phyloP scores from a whole-genome alignment of 2,797 vertebrate species.

The Miichthys miiuy region DNA sequence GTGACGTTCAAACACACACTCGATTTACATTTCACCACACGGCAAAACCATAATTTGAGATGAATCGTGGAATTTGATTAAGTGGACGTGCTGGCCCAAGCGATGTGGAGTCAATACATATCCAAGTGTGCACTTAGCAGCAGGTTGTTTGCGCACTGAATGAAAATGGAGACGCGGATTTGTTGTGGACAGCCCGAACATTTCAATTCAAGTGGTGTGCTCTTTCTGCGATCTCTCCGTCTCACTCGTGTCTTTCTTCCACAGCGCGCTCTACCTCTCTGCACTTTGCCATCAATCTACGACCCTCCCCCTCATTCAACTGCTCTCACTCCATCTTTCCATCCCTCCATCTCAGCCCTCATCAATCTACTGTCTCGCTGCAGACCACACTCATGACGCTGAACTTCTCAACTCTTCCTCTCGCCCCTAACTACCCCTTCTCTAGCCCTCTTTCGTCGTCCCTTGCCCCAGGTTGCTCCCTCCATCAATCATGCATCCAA shows the following conservation, averaged over 20 bases:
- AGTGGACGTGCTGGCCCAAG: slow-evolving; percentile 47
- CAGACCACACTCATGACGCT: slow-evolving; percentile 58
- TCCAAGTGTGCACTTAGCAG: slow-evolving; percentile 42
- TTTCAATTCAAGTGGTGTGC: slow-evolving; percentile 25
- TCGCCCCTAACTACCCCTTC: slow-evolving; percentile 62
- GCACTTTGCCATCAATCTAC: slow-evolving; percentile 63
- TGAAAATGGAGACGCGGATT: slow-evolving; percentile 47
- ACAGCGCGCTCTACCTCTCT: slow-evolving; percentile 33
- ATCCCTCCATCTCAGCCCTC: slow-evolving; percentile 49
- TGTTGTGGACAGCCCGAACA: slow-evolving; percentile 20
- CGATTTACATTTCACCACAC: slow-evolving; percentile 68
- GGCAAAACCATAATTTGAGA: slow-evolving; percentile 50
- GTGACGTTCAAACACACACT: slow-evolving; percentile 38
- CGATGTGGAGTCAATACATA: slow-evolving; percentile 34
- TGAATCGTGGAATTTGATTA: slow-evolving; percentile 55
- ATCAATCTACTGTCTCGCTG: slow-evolving; percentile 62
- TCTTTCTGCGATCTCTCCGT: slow-evolving; percentile 15
- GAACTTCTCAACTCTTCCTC: slow-evolving; percentile 73
- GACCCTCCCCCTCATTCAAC: slow-evolving; percentile 37
- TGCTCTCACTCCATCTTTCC: slow-evolving; percentile 48
- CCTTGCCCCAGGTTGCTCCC: slow-evolving; percentile 54
- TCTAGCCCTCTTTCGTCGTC: slow-evolving; percentile 46
- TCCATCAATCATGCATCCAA: slow-evolving; percentile 76
- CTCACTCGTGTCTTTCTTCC: slow-evolving; percentile 32
- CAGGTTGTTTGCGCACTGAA: slow-evolving; percentile 14